These are phyloP conservation scores for Ornithorhynchus anatinus DNA, from an alignment of 2,113 vertebrate species.

Conservation along the genomic window DNA sequence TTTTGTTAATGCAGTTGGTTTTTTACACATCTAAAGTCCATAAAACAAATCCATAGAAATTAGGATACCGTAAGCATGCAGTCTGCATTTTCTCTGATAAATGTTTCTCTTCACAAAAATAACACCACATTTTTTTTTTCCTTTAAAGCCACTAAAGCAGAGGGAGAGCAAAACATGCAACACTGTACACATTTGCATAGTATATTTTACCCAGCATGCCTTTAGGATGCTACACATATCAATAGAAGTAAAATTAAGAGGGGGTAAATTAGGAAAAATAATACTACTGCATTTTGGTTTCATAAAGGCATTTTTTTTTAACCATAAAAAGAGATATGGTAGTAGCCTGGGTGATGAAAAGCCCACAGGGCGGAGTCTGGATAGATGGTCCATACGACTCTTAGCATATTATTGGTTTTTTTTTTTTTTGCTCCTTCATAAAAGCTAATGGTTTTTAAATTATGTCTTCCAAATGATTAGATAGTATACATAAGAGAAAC, in stretches of 20 bases:
- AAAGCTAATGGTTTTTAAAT: slow-evolving; percentile 23
- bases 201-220: slow-evolving; percentile 85
- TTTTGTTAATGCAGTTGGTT: slow-evolving; percentile 75
- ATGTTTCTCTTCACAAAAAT: slow-evolving; percentile 82
- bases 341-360: slow-evolving; percentile 28
- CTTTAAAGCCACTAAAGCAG: slow-evolving; percentile 81
- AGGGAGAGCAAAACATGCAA: slow-evolving; percentile 86
- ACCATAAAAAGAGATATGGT: slow-evolving; percentile 1
- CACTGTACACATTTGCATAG: slow-evolving; percentile 91
- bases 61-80: slow-evolving; percentile 81
- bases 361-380: slow-evolving; percentile 33
- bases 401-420: neutral
- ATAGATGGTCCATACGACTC: neutral
- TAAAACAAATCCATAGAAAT: slow-evolving; percentile 84
- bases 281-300: slow-evolving; percentile 17
- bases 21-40: slow-evolving; percentile 82
- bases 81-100: slow-evolving; percentile 76
- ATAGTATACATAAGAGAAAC: neutral
- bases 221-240: slow-evolving; percentile 78
- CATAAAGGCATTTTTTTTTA: slow-evolving; percentile 42
- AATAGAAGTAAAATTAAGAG: slow-evolving; percentile 68
- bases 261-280: slow-evolving; percentile 63
- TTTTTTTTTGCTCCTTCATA: slow-evolving; percentile 1
- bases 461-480: neutral
- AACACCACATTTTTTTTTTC: slow-evolving; percentile 74